These are phyloP conservation scores for Schizopygopsis malacanthus DNA, from an alignment of 2,797 vertebrate species.

Conservation along the genomic window DNA sequence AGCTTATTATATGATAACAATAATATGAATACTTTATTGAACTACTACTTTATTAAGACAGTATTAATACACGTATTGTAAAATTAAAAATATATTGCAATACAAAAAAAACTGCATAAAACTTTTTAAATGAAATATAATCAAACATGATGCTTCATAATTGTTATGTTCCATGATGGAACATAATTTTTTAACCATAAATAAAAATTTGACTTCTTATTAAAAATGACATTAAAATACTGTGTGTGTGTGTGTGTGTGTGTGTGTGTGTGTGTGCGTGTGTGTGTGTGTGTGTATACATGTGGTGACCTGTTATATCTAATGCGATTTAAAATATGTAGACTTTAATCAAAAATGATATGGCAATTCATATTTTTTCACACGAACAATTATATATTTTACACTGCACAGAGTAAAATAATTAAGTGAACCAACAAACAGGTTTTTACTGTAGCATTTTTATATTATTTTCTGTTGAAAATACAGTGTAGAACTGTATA, in stretches of 20 bases:
- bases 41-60: not conserved
- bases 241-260: not conserved
- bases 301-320: not conserved
- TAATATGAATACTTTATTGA: not conserved
- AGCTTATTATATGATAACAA: not conserved
- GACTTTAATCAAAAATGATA: not conserved
- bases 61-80: not conserved
- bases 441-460: not conserved
- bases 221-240: not conserved
- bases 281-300: not conserved
- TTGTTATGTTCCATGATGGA: too few species aligned
- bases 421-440: not conserved
- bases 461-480: not conserved
- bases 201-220: not conserved
- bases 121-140: not conserved
- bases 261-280: not conserved
- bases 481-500: not conserved
- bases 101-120: not conserved
- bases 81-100: not conserved
- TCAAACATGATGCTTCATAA: not conserved
- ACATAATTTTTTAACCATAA: too few species aligned
- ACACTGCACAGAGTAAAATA: not conserved
- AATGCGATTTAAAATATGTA: not conserved
- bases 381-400: not conserved
- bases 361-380: not conserved